Percentiles rank a stretch among this genome's conserved stretches.
These are phyloP conservation scores for Frieseomelitta varia DNA, from an alignment of 1,140 invertebrate species.

Conservation along the genomic window DNA sequence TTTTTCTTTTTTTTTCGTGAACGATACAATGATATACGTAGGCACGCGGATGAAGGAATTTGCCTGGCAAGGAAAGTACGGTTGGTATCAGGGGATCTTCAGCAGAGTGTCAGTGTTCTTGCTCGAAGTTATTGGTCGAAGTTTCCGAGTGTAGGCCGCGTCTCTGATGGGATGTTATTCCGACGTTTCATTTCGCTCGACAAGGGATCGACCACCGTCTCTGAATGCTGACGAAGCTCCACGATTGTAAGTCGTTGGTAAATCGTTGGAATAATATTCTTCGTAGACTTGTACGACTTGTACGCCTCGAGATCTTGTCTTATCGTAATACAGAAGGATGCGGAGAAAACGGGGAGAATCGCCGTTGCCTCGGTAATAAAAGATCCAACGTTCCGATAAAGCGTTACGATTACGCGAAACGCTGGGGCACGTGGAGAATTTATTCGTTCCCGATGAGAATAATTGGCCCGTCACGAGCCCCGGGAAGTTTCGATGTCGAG, in stretches of 20 bases:
- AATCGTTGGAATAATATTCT: neutral
- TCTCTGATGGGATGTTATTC: constrained; percentile 8
- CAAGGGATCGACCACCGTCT: neutral
- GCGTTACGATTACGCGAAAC: neutral
- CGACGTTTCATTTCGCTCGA: constrained; percentile 4
- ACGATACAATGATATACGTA: neutral
- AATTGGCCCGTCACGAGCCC: neutral
- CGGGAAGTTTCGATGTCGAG: neutral
- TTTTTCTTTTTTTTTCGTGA: neutral
- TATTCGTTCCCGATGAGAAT: neutral
- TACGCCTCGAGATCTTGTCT: neutral
- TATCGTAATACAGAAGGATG: neutral
- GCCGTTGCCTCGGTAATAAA: neutral
- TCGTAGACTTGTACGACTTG: neutral
- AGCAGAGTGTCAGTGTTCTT: neutral
- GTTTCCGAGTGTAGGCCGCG: neutral
- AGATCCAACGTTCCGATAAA: neutral
- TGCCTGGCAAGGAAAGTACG: neutral
- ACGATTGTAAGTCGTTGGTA: neutral
- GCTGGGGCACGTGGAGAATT: neutral
- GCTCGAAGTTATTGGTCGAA: neutral
- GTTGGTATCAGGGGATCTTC: neutral
- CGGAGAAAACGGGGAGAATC: neutral
- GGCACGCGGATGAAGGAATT: neutral
- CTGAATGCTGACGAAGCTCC: neutral